Evolutionary conservation across 2,888 invertebrate genomes (phyloP).

Genomic region (Macaria notata): DNA sequence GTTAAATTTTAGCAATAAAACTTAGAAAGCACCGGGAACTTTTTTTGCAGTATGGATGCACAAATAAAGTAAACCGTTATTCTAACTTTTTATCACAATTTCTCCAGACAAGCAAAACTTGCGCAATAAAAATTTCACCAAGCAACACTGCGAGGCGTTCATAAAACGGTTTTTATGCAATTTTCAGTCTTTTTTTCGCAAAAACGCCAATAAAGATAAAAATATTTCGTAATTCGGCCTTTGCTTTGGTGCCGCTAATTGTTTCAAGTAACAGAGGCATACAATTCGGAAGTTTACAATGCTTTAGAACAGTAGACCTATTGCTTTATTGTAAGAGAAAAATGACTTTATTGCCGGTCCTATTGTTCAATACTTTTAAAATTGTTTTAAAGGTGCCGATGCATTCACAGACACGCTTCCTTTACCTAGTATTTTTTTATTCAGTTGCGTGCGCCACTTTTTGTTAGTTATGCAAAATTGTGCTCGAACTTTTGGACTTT

Average conservation of each 20-base stretch:
- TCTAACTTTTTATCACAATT: conserved; percentile 46
- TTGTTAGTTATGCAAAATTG: conserved; percentile 53
- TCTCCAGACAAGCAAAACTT: conserved; percentile 45
- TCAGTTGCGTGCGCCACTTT: conserved; percentile 49
- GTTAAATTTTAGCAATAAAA: too few species aligned
- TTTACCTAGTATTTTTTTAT: conserved; percentile 36
- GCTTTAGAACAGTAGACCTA: conserved; percentile 70
- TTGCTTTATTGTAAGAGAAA: conserved; percentile 70
- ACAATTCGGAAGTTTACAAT: conserved; percentile 76
- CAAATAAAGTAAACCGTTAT: conserved; percentile 20
- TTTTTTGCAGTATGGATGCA: too few species aligned
- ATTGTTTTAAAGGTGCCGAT: conserved; percentile 64
- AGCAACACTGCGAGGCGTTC: conserved; percentile 32
- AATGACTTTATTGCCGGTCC: conserved; percentile 58
- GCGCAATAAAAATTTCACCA: conserved; percentile 62
- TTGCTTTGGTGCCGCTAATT: conserved; percentile 66
- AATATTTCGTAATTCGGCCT: conserved; percentile 37
- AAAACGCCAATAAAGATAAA: conserved; percentile 43
- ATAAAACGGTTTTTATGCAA: conserved; percentile 54
- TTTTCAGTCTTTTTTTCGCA: conserved; percentile 49
- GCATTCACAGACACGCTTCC: conserved; percentile 40
- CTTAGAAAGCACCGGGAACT: background rate
- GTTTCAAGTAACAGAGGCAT: conserved; percentile 51
- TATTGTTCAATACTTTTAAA: conserved; percentile 53
- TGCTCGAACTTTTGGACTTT: conserved; percentile 39